phyloP scores from a whole-genome alignment of 2,113 vertebrate species.

The Chaetorhynchus papuensis region DNA sequence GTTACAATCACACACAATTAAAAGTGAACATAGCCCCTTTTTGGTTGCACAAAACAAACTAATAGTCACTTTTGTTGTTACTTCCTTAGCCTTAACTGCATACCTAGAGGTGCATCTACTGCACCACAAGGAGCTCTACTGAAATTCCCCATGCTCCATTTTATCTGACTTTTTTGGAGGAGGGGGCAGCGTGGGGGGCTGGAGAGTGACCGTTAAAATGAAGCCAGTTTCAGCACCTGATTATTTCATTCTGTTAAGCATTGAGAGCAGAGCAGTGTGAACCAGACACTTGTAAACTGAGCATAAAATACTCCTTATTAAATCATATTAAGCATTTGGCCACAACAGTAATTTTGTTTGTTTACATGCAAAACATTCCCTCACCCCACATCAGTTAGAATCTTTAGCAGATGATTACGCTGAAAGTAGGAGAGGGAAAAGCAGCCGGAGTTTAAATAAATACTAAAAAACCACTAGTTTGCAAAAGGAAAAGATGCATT shows the following conservation, averaged over 20 bases:
- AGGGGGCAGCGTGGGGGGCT: neutral
- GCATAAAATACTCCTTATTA: constrained; percentile 34
- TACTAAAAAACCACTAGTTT: constrained; percentile 28
- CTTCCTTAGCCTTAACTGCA: constrained; percentile 59
- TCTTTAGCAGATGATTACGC: constrained; percentile 28
- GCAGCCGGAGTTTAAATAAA: constrained; percentile 44
- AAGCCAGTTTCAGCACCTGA: constrained; percentile 69
- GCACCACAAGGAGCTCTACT: constrained; percentile 53
- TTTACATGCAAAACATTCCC: constrained; percentile 62
- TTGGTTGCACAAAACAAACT: constrained; percentile 55
- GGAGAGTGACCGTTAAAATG: constrained; percentile 54
- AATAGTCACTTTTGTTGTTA: constrained; percentile 44
- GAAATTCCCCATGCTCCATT: constrained; percentile 70
- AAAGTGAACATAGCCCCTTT: constrained; percentile 54
- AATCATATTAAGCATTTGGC: constrained; percentile 5
- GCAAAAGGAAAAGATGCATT: constrained; percentile 19
- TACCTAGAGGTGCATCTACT: constrained; percentile 50
- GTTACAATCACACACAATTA: constrained; percentile 41
- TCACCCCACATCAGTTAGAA: constrained; percentile 25
- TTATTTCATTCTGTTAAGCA: constrained; percentile 69
- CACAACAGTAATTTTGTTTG: constrained; percentile 59
- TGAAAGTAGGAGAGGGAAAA: constrained; percentile 40
- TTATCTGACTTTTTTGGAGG: constrained; percentile 69
- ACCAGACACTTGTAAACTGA: constrained; percentile 52
- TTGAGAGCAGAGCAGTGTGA: constrained; percentile 62